Base-by-base conservation (phyloP, 2,888 invertebrate genomes). In the Tipula helvola region DNA sequence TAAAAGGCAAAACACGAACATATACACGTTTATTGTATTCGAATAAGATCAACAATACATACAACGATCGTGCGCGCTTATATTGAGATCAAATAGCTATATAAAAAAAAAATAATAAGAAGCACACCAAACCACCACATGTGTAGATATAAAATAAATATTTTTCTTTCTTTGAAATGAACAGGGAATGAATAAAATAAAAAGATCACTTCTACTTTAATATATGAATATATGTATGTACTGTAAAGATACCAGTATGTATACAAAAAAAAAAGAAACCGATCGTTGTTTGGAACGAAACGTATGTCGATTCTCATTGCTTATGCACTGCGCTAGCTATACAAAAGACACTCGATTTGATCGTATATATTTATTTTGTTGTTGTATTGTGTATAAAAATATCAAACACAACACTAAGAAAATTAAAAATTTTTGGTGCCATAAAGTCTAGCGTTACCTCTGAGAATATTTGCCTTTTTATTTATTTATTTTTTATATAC, bases 351-450 rank as follows among this genome's bases (percentile, higher is more conserved):
- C 28, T 71, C 71, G 71, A 71, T 71, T 71, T 28, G 71, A 71
- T 71, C 71, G 28, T 71, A 28, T 71, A 71, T 71, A 71, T 71
- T 52, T 52, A 28, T 71, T 71, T 71, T 71, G 71, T 71, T 71
- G 71, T 71, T 71, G 71, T 71, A 28, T 28, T 71, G 12, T 71
- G 28, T 28, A 71, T 71, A 71, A 2, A 71, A 71, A 71, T 71
- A 71, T 71, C 71, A 71, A 71, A 71, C 71, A 71, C 71, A 71
- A 71, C 71, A 71, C 71, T 71, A 71, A 71, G 71, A 71, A 71
- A 85, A 87, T 71, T 71, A 71, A 71, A 71, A 71, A 13, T 39
- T 84, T 84, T 84, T 87, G 87, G 87, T 87, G 87, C 87, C 87
- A 85, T 85, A 85, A 87, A 86, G 87, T 87, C 87, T 87, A 86